phyloP scores from a whole-genome alignment of 2,113 vertebrate genomes.

The Neolamprologus caudopunctatus region DNA sequence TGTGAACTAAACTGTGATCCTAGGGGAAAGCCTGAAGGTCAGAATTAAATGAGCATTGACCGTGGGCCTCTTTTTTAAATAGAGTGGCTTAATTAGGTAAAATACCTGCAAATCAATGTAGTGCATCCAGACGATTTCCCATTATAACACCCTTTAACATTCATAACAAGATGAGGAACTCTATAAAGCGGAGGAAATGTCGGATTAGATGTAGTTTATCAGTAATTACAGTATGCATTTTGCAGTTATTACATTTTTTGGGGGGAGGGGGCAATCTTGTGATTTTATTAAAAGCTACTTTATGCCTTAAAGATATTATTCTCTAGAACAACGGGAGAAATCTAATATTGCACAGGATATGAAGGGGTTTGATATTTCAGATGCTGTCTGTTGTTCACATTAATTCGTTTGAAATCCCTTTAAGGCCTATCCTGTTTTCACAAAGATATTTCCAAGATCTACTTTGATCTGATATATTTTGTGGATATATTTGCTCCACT shows the following conservation, averaged over 20 bases:
- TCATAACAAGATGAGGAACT: background rate
- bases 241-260: background rate
- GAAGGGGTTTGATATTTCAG: slow-evolving; percentile 22
- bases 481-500: slow-evolving; percentile 20
- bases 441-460: slow-evolving; percentile 39
- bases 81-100: background rate
- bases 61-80: background rate
- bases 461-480: background rate
- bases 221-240: slow-evolving; percentile 4
- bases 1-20: background rate
- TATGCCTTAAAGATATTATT: background rate
- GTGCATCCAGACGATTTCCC: background rate
- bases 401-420: slow-evolving; percentile 45
- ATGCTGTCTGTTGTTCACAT: slow-evolving; percentile 44
- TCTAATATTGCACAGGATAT: slow-evolving; percentile 57
- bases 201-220: slow-evolving; percentile 20
- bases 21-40: background rate
- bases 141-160: background rate
- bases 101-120: background rate
- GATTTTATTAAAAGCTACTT: slow-evolving; percentile 42
- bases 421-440: slow-evolving; percentile 38
- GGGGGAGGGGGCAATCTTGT: background rate
- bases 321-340: slow-evolving; percentile 19
- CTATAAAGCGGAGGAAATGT: background rate
- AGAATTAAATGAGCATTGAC: background rate